Percentiles rank a stretch among this genome's conserved stretches.
Evolutionary conservation across 2,888 invertebrate genomes (phyloP).

Genomic region (Pheosia gnoma): DNA sequence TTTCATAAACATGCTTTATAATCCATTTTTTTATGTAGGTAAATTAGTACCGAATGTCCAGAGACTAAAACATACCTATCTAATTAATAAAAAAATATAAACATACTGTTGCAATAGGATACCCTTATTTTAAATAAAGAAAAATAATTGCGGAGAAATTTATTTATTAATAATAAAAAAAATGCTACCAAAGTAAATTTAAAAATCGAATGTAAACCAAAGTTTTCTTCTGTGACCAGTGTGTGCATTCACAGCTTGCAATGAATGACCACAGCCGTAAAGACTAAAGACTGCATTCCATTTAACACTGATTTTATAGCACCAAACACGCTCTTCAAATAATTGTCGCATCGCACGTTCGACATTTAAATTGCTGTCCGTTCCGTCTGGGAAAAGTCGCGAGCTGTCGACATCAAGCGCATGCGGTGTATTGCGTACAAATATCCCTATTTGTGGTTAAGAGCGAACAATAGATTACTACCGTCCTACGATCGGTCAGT

Average conservation of each 20-base stretch:
- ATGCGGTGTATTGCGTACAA: conserved; percentile 40
- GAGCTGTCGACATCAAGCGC: conserved; percentile 14
- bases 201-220: neutral
- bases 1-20: too few species aligned
- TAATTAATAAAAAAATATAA: too few species aligned
- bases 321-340: conserved; percentile 22
- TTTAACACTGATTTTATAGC: neutral
- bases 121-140: too few species aligned
- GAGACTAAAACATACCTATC: too few species aligned
- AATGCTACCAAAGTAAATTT: neutral
- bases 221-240: neutral
- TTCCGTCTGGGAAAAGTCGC: conserved; percentile 51
- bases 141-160: too few species aligned
- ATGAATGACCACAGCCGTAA: neutral
- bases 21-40: too few species aligned
- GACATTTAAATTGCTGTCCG: conserved; percentile 51
- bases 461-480: conserved; percentile 71
- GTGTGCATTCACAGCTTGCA: neutral
- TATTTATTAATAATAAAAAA: too few species aligned
- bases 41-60: too few species aligned
- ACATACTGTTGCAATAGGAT: too few species aligned
- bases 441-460: conserved; percentile 49
- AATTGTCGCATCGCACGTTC: conserved; percentile 31
- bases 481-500: conserved; percentile 55
- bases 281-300: conserved; percentile 3